These are phyloP conservation scores for Gadus macrocephalus DNA, from an alignment of 2,113 vertebrate species.

Conservation along the genomic window DNA sequence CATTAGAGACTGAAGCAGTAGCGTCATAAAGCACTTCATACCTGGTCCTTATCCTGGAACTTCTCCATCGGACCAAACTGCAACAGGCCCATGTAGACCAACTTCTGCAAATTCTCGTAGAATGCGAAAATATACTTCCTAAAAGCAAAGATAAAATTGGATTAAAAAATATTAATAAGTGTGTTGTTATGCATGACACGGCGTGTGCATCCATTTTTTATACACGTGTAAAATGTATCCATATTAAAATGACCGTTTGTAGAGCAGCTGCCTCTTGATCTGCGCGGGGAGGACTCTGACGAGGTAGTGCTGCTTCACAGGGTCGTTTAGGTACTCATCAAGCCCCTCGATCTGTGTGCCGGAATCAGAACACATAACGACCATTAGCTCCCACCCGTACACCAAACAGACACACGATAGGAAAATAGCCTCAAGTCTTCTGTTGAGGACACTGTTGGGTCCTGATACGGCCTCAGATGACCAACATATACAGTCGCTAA, in stretches of 20 bases:
- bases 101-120: conserved; percentile 83
- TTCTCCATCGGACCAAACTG: conserved; percentile 89
- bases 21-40: conserved; percentile 40
- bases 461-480: no score
- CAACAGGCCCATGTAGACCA: conserved; percentile 90
- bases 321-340: conserved; percentile 84
- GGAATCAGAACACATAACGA: conserved; percentile 1
- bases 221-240: background rate
- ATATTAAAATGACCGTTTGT: conserved; percentile 75
- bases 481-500: no score
- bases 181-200: no score
- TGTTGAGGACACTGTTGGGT: no score
- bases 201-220: background rate
- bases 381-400: conserved; percentile 4
- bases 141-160: conserved; percentile 9
- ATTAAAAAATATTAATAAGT: background rate
- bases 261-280: conserved; percentile 86
- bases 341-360: conserved; percentile 82
- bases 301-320: conserved; percentile 83
- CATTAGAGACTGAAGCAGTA: no score
- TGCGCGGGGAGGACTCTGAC: conserved; percentile 78
- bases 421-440: background rate
- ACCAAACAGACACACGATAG: background rate
- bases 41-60: conserved; percentile 96
- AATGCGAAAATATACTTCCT: conserved; percentile 91